A percentile compares a stretch with the other conserved stretches of the same genome.
Evolutionary conservation across 2,113 vertebrate species (phyloP).

Genomic region (Lynx canadensis): DNA sequence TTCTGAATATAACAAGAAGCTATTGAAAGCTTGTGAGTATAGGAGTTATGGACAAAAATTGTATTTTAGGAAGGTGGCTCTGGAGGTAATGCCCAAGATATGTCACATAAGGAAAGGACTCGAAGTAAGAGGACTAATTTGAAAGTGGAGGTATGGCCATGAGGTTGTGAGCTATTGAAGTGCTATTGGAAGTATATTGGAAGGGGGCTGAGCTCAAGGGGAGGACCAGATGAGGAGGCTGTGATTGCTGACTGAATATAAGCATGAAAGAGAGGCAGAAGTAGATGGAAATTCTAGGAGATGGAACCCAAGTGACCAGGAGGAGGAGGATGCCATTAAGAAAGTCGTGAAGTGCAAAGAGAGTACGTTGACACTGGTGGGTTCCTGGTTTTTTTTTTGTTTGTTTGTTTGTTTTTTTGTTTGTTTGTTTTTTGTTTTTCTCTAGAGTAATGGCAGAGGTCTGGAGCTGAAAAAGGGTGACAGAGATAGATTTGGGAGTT

Average conservation of each 20-base stretch:
- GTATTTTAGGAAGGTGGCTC: not conserved
- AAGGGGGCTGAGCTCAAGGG: not conserved
- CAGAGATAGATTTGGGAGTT: not conserved
- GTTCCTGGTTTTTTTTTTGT: not conserved
- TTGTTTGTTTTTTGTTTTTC: not conserved
- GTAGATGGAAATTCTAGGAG: not conserved
- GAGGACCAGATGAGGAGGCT: too few species aligned
- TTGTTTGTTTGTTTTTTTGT: too few species aligned
- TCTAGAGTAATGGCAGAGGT: not conserved
- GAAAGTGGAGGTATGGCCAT: not conserved
- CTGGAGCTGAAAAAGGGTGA: not conserved
- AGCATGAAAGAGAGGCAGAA: not conserved
- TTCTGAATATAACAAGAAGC: not conserved
- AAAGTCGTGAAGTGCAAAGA: not conserved
- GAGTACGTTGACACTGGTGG: not conserved
- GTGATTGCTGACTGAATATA: not conserved
- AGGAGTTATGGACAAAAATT: not conserved
- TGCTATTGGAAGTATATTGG: accelerated
- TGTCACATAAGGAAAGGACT: accelerated
- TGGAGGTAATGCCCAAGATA: not conserved
- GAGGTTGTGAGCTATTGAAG: not conserved
- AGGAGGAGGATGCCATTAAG: not conserved
- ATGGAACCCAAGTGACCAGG: not conserved
- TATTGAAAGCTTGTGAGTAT: not conserved
- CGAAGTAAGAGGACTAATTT: too few species aligned